Base-by-base conservation (phyloP, 2,113 vertebrate genomes). In the Chelonoidis abingdonii region DNA sequence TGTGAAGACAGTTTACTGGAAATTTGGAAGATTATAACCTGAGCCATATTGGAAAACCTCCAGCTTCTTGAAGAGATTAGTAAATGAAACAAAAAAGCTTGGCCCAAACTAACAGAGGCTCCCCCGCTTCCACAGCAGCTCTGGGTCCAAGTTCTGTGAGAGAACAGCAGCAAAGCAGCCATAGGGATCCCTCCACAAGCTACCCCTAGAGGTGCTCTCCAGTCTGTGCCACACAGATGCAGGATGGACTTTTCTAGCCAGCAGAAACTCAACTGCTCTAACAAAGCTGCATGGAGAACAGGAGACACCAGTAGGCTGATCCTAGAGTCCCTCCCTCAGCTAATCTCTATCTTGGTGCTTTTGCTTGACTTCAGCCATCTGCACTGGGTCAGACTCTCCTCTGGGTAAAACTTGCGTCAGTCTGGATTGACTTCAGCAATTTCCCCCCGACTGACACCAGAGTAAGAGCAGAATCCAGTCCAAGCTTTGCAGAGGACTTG, bases 131-230 rank as follows among this genome's bases (percentile, higher is more conserved):
- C 21, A n/a, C 11, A 69, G 29, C 9, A 12, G 49, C 9, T 57
- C 69, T 80, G 59, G 65, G 62, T 29, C 54, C 88, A 92, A 87
- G 50, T 59, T 76, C 11, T 8, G 49, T 47, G 69, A 75, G 47
- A 80, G 38, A 86, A 29, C 2, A 53, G 53, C 80, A 87, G 84
- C 47, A 44, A 4, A 1, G 16, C 5, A 5, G 75, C 2, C 4
- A 0, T 0, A 8, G 8, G 6, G 65, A 2, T 27, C 47, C 29
- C 53, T n/a, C 27, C 17, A n/a, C 76, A 14, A 7, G 81, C 53
- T 12, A 29, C 19, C 75, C 54, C 0, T 0, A 31, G 69, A 0
- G 0, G 41, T 5, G 9, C 41, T 54, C n/a, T 59, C 8, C 17
- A 10, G 35, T 5, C 69, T 59, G 38, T 47, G 87, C 78, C 52